These are phyloP conservation scores for Thalassarche chlororhynchos DNA, from an alignment of 2,113 vertebrate genomes.

Conservation along the genomic window DNA sequence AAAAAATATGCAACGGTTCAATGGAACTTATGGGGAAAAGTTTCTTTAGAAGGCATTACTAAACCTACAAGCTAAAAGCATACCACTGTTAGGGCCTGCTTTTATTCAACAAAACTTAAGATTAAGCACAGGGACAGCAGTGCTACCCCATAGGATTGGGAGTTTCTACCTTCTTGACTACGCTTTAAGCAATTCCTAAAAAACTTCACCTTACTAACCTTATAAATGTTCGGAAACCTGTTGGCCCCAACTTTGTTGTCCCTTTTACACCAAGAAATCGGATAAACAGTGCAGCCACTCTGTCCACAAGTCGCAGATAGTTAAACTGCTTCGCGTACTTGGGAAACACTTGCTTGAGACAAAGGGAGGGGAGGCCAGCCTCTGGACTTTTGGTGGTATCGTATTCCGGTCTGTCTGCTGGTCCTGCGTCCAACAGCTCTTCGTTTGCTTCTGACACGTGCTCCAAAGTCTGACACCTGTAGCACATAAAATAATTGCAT, in stretches of 20 bases:
- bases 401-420: background rate
- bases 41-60: background rate
- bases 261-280: slow-evolving; percentile 95
- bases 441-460: background rate
- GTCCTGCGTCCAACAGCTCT: slow-evolving; percentile 38
- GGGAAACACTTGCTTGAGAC: slow-evolving; percentile 96
- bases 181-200: background rate
- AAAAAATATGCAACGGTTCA: background rate
- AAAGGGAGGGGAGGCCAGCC: slow-evolving; percentile 80
- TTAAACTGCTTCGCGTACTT: slow-evolving; percentile 93
- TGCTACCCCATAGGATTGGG: accelerated
- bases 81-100: accelerated
- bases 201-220: slow-evolving; percentile 74
- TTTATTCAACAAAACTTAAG: accelerated
- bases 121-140: background rate
- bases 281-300: slow-evolving; percentile 88
- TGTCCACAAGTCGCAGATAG: slow-evolving; percentile 88
- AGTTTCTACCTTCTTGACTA: background rate
- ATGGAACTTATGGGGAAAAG: background rate
- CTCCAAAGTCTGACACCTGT: slow-evolving; percentile 63
- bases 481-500: background rate
- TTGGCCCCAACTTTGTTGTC: slow-evolving; percentile 90
- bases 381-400: background rate
- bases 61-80: accelerated
- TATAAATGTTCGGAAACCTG: slow-evolving; percentile 92